These are phyloP conservation scores for Alcis repandata DNA, from an alignment of 2,888 invertebrate species.

Conservation along the genomic window DNA sequence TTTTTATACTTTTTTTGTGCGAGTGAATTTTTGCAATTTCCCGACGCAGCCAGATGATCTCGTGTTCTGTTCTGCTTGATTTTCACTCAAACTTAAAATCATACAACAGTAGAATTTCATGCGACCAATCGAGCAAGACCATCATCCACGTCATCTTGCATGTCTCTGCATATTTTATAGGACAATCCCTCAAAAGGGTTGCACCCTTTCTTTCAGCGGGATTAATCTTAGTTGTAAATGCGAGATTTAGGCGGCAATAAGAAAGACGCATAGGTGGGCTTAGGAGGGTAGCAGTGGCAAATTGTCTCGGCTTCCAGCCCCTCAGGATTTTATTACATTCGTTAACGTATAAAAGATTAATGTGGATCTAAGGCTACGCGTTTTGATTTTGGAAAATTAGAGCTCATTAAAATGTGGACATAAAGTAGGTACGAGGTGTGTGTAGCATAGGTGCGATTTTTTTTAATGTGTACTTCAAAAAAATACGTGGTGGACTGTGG, in stretches of 20 bases:
- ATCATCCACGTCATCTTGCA: constrained; percentile 30
- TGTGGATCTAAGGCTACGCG: constrained; percentile 74
- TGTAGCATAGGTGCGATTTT: too few species aligned
- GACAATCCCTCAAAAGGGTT: constrained; percentile 69
- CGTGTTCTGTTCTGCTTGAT: too few species aligned
- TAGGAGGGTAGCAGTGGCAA: constrained; percentile 80
- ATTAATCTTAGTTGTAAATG: constrained; percentile 86
- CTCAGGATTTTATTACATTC: constrained; percentile 84
- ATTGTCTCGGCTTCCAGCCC: constrained; percentile 84
- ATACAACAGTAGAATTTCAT: not conserved
- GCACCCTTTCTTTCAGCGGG: constrained; percentile 83
- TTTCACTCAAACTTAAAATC: too few species aligned
- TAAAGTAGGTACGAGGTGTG: too few species aligned
- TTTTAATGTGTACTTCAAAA: too few species aligned
- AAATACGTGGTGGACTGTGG: too few species aligned
- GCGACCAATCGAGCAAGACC: not conserved
- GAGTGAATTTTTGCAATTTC: too few species aligned
- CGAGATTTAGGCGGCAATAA: constrained; percentile 85
- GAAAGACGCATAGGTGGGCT: constrained; percentile 86
- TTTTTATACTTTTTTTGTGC: too few species aligned
- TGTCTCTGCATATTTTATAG: constrained; percentile 46
- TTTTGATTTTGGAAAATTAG: too few species aligned
- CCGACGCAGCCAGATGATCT: too few species aligned
- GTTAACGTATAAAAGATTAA: constrained; percentile 84
- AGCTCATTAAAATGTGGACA: too few species aligned